A percentile compares a stretch with the other conserved stretches of the same genome.
Evolutionary conservation across 2,888 invertebrate species (phyloP).

Genomic region (Tachina lurida): DNA sequence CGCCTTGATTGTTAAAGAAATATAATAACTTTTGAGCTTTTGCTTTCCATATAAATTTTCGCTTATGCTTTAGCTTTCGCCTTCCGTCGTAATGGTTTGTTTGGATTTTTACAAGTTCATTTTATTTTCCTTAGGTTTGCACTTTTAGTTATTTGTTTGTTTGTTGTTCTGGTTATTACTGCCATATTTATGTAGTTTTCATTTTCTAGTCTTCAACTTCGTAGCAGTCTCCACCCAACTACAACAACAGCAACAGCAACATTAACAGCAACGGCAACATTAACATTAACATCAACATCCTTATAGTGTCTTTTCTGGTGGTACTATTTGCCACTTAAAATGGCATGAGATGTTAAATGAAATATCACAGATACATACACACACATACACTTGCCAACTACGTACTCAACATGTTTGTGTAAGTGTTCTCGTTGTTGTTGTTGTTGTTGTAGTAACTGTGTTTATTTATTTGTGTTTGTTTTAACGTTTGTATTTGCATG

Average conservation of each 20-base stretch:
- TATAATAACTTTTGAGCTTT: slow-evolving; percentile 6
- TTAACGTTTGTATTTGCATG: slow-evolving; percentile 39
- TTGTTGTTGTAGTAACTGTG: slow-evolving; percentile 33
- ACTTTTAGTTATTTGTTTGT: slow-evolving; percentile 51
- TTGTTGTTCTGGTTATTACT: slow-evolving; percentile 32
- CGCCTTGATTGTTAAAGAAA: background rate
- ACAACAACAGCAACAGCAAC: no score
- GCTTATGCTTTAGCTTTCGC: background rate
- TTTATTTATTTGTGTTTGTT: slow-evolving; percentile 43
- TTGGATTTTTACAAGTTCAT: slow-evolving; percentile 44
- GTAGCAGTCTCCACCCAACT: background rate
- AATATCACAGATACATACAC: background rate
- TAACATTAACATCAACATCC: slow-evolving; percentile 19
- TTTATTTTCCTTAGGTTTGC: slow-evolving; percentile 55
- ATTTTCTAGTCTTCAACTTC: slow-evolving; percentile 37
- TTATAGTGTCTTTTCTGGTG: slow-evolving; percentile 22
- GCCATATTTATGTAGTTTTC: slow-evolving; percentile 44
- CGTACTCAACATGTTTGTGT: no score
- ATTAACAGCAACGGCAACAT: background rate
- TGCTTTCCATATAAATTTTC: background rate
- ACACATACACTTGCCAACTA: background rate
- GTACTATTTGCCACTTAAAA: slow-evolving; percentile 49
- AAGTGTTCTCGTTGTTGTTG: background rate
- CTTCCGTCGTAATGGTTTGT: slow-evolving; percentile 55
- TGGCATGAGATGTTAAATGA: slow-evolving; percentile 37